Evolutionary conservation across 2,888 invertebrate species (phyloP), one percentile per base, ranked within the genome.

Genomic region (Dexiosoma caninum): DNA sequence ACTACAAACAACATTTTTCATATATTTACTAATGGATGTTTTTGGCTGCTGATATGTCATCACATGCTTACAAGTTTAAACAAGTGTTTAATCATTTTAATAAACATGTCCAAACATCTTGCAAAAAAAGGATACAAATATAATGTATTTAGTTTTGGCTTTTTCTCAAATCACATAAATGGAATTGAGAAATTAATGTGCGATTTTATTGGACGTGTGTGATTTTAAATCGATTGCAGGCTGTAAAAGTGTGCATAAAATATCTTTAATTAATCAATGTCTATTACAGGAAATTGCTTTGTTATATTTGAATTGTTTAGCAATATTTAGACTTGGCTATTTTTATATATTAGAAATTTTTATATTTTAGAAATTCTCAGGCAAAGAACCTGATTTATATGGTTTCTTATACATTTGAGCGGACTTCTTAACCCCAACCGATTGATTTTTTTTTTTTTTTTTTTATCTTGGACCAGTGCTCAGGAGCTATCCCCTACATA

Each of bases 81-180:
- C 59, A 42, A 51, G 49, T 75, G 51, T 75, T 75, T 42, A 59
- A 4, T 19, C 66, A 59, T 42, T 42, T 42, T 12, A 23, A 32
- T 57, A 42, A 75, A 51, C 40, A 37, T 74, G 64, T 60, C 8
- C 12, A 51, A 32, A 23, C 53, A 27, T 14, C 9, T 64, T 23
- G 10, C 2, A 14, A 16, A 35, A 23, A 27, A 40, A 44, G 35
- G 37, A 44, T 5, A n/a, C 9, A 27, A 0, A 27, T 5, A 30
- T 14, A 37, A 44, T 40, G 30, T 10, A 8, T 49, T 14, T 16
- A 2, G n/a, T 23, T 23, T 53, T 10, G 27, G 10, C 10, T 30
- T 49, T 21, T 40, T 40, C 32, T 42, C 40, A 32, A 49, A 35
- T 23, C 32, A 49, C 14, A 30, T 46, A 51, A 67, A 51, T 67